Evolutionary conservation across 2,113 vertebrate genomes (phyloP).

Genomic region (Cebidichthys violaceus): DNA sequence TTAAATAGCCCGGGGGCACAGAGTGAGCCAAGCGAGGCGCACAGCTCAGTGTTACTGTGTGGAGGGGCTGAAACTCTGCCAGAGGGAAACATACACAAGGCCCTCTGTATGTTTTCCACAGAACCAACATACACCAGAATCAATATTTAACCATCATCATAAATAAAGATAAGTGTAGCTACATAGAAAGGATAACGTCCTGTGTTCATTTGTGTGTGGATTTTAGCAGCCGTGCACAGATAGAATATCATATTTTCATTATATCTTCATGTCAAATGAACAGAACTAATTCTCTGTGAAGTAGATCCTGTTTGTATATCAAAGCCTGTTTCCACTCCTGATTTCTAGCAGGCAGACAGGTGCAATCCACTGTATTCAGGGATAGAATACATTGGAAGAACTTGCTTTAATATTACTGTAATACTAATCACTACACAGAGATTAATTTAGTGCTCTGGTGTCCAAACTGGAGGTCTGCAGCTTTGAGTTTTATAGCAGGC

Average conservation of each 20-base stretch:
- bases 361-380: slow-evolving; percentile 5
- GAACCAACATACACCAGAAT: background rate
- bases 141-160: slow-evolving; percentile 23
- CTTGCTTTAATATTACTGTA: background rate
- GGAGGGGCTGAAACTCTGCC: slow-evolving; percentile 29
- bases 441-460: background rate
- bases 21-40: slow-evolving; percentile 32
- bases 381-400: background rate
- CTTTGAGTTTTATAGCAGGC: background rate
- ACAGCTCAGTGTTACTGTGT: slow-evolving; percentile 19
- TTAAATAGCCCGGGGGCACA: slow-evolving; percentile 61
- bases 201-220: background rate
- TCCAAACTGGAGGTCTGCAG: no score
- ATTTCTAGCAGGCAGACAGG: slow-evolving; percentile 23
- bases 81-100: slow-evolving; percentile 26
- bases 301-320: slow-evolving; percentile 23
- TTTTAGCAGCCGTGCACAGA: background rate
- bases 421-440: background rate
- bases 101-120: slow-evolving; percentile 37
- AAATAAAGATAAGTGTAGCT: slow-evolving; percentile 6
- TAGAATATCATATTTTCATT: slow-evolving; percentile 7
- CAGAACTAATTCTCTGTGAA: slow-evolving; percentile 27
- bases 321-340: slow-evolving; percentile 29
- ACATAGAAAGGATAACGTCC: background rate
- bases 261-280: slow-evolving; percentile 17